Evolutionary conservation across 2,888 invertebrate species (phyloP).

Genomic region (Catonia carolina): DNA sequence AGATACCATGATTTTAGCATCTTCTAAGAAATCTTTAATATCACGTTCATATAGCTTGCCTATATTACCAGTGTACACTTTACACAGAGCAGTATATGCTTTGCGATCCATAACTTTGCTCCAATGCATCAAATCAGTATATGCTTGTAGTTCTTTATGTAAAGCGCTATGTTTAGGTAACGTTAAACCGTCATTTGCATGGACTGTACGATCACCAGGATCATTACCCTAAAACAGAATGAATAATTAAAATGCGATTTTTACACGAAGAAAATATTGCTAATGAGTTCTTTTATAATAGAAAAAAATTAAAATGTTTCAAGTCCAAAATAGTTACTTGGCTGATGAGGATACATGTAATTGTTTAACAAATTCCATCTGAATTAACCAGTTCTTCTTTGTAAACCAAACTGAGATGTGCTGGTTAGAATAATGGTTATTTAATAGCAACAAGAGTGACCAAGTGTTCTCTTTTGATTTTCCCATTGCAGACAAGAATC

Average conservation of each 20-base stretch:
- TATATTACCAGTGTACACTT: conserved; percentile 73
- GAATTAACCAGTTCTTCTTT: too few species aligned
- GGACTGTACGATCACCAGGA: conserved; percentile 55
- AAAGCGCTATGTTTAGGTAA: conserved; percentile 71
- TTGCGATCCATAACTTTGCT: conserved; percentile 73
- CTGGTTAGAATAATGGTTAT: too few species aligned
- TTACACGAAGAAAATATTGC: background rate
- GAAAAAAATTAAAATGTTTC: too few species aligned
- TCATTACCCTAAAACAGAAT: conserved; percentile 54
- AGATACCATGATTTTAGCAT: conserved; percentile 53
- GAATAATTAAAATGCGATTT: conserved; percentile 43
- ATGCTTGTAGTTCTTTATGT: conserved; percentile 79
- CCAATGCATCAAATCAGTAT: conserved; percentile 89
- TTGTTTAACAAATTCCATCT: too few species aligned
- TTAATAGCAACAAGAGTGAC: too few species aligned
- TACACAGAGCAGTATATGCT: conserved; percentile 71
- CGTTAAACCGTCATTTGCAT: conserved; percentile 50
- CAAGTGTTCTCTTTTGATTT: too few species aligned
- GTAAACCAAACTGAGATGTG: too few species aligned
- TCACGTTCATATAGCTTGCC: conserved; percentile 85
- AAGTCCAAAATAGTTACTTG: too few species aligned
- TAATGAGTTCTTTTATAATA: background rate
- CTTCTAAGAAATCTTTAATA: conserved; percentile 69
- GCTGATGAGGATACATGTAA: too few species aligned
- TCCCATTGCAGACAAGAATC: too few species aligned